Conservation (phyloP, 2,888 invertebrate species). For the Cryptocephalus primarius region DNA sequence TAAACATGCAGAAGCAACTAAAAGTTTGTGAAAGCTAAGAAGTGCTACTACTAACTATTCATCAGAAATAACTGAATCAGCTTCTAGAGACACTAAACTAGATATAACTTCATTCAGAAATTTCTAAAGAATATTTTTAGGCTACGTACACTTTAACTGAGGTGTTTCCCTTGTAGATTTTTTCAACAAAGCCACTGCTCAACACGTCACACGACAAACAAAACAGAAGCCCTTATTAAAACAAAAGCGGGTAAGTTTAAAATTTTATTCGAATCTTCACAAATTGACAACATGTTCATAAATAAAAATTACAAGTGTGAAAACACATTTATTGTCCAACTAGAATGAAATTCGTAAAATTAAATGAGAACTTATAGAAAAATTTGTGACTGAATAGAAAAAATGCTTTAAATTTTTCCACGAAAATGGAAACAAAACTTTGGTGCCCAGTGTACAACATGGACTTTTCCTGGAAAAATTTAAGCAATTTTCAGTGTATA, state of each 20-base stretch:
- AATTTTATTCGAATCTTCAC: conserved; percentile 13
- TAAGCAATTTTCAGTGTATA: too few species aligned
- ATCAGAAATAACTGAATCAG: conserved; percentile 1
- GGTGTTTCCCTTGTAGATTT: conserved; percentile 18
- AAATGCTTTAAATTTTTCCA: too few species aligned
- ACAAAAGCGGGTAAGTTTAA: conserved; percentile 11
- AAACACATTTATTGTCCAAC: conserved; percentile 19
- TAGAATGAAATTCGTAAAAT: conserved; percentile 1
- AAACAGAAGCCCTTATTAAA: conserved; percentile 13
- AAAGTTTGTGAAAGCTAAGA: conserved; percentile 3
- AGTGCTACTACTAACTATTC: background rate
- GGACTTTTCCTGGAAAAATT: too few species aligned
- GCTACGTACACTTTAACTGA: conserved; percentile 28
- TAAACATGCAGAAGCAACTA: conserved; percentile 4
- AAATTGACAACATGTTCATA: conserved; percentile 14
- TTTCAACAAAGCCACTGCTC: conserved; percentile 20
- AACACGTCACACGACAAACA: conserved; percentile 16
- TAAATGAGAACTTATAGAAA: too few species aligned
- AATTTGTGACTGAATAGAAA: too few species aligned
- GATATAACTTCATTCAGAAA: background rate
- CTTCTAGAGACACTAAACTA: background rate
- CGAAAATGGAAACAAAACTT: too few species aligned
- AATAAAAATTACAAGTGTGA: conserved; percentile 5
- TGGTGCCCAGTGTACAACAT: too few species aligned
- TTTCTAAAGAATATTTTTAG: conserved; percentile 3